Evolutionary conservation across 2,113 vertebrate genomes (phyloP).

Genomic region (Echinops telfairi): DNA sequence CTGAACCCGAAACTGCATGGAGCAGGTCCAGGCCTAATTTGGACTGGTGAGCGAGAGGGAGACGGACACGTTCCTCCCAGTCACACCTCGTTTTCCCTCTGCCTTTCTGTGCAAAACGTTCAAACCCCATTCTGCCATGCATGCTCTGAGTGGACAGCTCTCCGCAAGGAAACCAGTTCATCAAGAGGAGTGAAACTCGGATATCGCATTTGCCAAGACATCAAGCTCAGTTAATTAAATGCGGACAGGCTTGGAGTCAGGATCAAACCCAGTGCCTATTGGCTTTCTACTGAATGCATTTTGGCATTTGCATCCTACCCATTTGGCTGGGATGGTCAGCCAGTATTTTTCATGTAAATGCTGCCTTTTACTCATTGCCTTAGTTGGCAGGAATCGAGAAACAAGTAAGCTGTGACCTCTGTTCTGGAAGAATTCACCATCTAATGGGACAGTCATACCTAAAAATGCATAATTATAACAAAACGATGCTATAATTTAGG

Average conservation of each 20-base stretch:
- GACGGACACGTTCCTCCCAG: neutral
- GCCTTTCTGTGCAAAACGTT: neutral
- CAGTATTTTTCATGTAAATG: slow-evolving; percentile 11
- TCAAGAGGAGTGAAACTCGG: neutral
- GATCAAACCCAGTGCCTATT: neutral
- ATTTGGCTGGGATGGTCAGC: neutral
- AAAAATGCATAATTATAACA: neutral
- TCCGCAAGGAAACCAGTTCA: neutral
- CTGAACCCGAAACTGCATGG: neutral
- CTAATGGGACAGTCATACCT: neutral
- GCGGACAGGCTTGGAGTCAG: neutral
- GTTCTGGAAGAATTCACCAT: neutral
- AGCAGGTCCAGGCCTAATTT: neutral
- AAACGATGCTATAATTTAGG: neutral
- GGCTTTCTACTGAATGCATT: too few species aligned
- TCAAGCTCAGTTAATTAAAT: neutral
- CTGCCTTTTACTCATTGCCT: neutral
- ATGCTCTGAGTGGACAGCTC: neutral
- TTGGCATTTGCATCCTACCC: too few species aligned
- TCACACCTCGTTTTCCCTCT: neutral
- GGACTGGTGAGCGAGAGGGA: slow-evolving; percentile 28
- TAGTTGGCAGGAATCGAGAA: neutral
- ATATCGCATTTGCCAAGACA: neutral
- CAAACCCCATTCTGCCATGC: neutral
- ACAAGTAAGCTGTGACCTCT: neutral